phyloP scores from a whole-genome alignment of 2,888 invertebrate genomes.

The Erebia ligea region DNA sequence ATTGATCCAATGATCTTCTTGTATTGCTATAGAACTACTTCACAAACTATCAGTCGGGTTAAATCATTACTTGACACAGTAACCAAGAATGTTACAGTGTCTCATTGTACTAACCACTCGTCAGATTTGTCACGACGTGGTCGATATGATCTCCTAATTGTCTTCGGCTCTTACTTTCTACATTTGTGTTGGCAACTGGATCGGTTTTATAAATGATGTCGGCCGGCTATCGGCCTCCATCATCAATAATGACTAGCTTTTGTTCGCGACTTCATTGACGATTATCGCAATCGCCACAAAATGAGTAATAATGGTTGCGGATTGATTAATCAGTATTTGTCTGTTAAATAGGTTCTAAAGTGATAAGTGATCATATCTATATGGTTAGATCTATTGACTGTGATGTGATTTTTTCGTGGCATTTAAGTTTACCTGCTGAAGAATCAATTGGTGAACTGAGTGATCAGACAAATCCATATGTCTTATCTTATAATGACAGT shows the following conservation, averaged over 20 bases:
- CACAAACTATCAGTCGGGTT: slow-evolving; percentile 1
- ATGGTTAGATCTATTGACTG: not conserved
- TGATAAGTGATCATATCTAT: not conserved
- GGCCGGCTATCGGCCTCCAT: slow-evolving; percentile 22
- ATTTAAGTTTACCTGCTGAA: not conserved
- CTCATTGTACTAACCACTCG: slow-evolving; percentile 24
- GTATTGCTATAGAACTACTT: not conserved
- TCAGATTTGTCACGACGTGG: slow-evolving; percentile 47
- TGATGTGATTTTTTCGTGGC: not conserved
- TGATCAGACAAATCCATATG: too few relatives aligned
- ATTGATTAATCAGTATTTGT: slow-evolving; percentile 13
- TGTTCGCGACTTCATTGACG: slow-evolving; percentile 21
- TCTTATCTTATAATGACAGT: too few relatives aligned
- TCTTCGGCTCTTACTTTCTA: slow-evolving; percentile 35
- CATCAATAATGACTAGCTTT: slow-evolving; percentile 30
- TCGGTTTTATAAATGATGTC: slow-evolving; percentile 32
- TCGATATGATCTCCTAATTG: slow-evolving; percentile 50
- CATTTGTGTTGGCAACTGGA: slow-evolving; percentile 27
- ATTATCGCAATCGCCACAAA: slow-evolving; percentile 24
- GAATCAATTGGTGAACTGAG: too few relatives aligned
- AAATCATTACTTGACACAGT: slow-evolving; percentile 24
- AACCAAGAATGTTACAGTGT: slow-evolving; percentile 15
- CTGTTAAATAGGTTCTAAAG: not conserved
- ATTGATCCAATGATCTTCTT: not conserved
- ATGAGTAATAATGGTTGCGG: slow-evolving; percentile 14